These are phyloP conservation scores for Chalcis sispes DNA, from an alignment of 2,888 invertebrate species.

Conservation along the genomic window DNA sequence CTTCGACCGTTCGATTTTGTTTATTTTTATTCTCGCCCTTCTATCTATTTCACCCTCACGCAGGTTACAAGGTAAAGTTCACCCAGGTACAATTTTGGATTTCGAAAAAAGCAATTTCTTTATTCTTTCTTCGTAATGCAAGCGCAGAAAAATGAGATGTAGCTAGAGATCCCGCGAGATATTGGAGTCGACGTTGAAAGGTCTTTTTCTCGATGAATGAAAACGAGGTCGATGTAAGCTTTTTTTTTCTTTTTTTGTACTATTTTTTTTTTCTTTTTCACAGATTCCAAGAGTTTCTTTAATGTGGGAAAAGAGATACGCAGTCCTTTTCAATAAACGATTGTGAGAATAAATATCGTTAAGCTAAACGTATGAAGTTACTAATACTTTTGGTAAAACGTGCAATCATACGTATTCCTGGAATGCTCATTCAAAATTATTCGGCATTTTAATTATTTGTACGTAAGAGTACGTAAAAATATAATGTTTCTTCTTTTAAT, in stretches of 20 bases:
- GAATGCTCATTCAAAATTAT: slow-evolving; percentile 25
- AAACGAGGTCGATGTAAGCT: slow-evolving; percentile 48
- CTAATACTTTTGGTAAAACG: slow-evolving; percentile 38
- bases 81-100: slow-evolving; percentile 33
- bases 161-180: slow-evolving; percentile 53
- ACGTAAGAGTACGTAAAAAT: background rate
- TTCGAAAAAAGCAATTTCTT: slow-evolving; percentile 47
- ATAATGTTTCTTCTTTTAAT: too few species aligned
- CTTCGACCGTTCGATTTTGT: slow-evolving; percentile 5
- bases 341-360: slow-evolving; percentile 47
- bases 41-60: background rate
- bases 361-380: slow-evolving; percentile 56
- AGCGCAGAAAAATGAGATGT: slow-evolving; percentile 52
- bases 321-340: slow-evolving; percentile 47
- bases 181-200: slow-evolving; percentile 56
- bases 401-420: slow-evolving; percentile 35
- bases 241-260: slow-evolving; percentile 42
- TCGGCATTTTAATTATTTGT: background rate
- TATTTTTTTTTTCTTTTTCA: slow-evolving; percentile 38
- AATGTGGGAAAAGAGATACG: slow-evolving; percentile 55
- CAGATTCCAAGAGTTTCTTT: slow-evolving; percentile 23
- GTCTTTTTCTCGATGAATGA: slow-evolving; percentile 50
- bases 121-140: slow-evolving; percentile 32
- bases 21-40: slow-evolving; percentile 15
- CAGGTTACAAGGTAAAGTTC: slow-evolving; percentile 17